A percentile compares a stretch with the other conserved stretches of the same genome.
phyloP scores from a whole-genome alignment of 2,888 invertebrate genomes.

The Nephrotoma appendiculata region DNA sequence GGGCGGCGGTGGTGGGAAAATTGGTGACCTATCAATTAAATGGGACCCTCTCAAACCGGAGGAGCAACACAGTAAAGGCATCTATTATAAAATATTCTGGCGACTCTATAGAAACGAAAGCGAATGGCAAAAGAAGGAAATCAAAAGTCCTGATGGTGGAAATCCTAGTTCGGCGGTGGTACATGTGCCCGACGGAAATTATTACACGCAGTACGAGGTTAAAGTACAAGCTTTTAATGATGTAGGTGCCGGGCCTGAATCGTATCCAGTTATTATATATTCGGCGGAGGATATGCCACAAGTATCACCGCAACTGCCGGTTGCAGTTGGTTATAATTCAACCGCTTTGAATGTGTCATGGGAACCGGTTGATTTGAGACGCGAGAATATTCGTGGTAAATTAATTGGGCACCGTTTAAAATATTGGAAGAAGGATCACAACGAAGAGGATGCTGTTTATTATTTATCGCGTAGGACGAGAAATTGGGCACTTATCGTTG shows the following conservation, averaged over 20 bases:
- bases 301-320: conserved; percentile 71
- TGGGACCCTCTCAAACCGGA: conserved; percentile 68
- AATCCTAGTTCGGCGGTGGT: conserved; percentile 70
- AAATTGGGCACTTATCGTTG: conserved; percentile 82
- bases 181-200: conserved; percentile 53
- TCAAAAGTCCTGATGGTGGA: conserved; percentile 55
- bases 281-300: conserved; percentile 90
- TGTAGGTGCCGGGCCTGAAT: conserved; percentile 69
- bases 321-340: conserved; percentile 70
- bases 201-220: conserved; percentile 71
- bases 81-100: conserved; percentile 86
- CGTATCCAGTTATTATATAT: conserved; percentile 56
- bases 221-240: conserved; percentile 74
- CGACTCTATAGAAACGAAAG: conserved; percentile 52
- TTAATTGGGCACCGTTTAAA: conserved; percentile 87
- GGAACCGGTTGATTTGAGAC: conserved; percentile 70
- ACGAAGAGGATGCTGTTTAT: conserved; percentile 66
- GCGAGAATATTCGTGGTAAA: conserved; percentile 74
- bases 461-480: conserved; percentile 71
- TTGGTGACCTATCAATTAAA: conserved; percentile 81
- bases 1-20: conserved; percentile 89
- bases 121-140: conserved; percentile 58
- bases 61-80: conserved; percentile 77
- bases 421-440: conserved; percentile 69
- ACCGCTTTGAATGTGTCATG: conserved; percentile 87